Evolutionary conservation across 30 jellyfish, hydroid and myxozoan species (phyloP).

Genomic region (Cassiopea andromeda): DNA sequence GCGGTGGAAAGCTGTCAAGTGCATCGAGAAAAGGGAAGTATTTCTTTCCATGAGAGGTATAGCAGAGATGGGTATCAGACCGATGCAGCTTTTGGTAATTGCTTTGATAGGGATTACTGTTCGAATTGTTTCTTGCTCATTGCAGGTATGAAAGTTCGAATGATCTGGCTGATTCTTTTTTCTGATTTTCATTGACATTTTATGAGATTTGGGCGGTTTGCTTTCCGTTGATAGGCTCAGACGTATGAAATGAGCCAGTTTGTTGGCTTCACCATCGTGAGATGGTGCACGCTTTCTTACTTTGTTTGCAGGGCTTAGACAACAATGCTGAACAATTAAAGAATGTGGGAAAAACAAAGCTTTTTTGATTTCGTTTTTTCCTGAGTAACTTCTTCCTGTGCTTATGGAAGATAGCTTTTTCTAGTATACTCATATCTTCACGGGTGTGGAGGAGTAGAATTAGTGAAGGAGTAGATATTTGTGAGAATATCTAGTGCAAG

Average conservation of each 20-base stretch:
- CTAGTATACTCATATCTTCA: no score
- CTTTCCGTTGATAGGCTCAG: background rate
- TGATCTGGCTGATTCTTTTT: background rate
- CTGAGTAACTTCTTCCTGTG: no score
- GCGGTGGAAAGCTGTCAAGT: background rate
- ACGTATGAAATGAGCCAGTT: background rate
- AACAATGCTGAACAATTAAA: no score
- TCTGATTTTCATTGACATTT: background rate
- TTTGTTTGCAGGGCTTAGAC: no score
- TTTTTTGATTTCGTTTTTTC: no score
- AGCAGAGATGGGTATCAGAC: background rate
- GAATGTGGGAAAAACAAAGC: no score
- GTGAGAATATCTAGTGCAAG: no score
- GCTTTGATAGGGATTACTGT: background rate
- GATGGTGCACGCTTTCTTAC: no score
- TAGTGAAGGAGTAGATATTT: no score
- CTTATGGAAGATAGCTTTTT: no score
- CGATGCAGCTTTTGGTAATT: background rate
- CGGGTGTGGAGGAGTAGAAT: no score
- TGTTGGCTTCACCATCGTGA: no score
- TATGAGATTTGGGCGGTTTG: background rate
- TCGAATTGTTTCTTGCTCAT: background rate
- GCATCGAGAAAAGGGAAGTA: background rate
- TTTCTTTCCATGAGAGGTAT: background rate
- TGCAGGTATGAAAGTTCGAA: background rate